phyloP scores from a whole-genome alignment of 2,797 vertebrate genomes.

The Orestias chungarensis region DNA sequence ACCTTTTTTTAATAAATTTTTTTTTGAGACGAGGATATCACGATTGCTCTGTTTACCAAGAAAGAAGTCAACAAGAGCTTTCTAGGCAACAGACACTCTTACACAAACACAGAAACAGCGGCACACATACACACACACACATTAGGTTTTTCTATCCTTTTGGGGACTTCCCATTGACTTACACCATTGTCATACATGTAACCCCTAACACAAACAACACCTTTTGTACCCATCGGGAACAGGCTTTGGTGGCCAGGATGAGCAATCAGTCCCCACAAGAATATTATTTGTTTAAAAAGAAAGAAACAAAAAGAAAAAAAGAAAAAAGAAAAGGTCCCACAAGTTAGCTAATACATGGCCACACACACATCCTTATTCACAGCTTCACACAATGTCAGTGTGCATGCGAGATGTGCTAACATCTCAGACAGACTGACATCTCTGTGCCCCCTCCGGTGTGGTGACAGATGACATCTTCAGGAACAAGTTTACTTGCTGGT shows the following conservation, averaged over 20 bases:
- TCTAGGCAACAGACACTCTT: constrained; percentile 50
- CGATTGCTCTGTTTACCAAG: constrained; percentile 63
- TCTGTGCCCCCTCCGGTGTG: constrained; percentile 41
- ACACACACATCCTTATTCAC: constrained; percentile 11
- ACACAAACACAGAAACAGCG: constrained; percentile 42
- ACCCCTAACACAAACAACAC: too few species aligned
- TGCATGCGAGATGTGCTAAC: constrained; percentile 49
- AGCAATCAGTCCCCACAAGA: too few species aligned
- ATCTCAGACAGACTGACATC: constrained; percentile 42
- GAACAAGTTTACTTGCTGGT: constrained; percentile 58
- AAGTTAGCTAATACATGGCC: too few species aligned
- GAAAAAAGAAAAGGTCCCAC: too few species aligned
- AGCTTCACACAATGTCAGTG: constrained; percentile 25
- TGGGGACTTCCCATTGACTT: too few species aligned
- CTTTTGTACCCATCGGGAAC: too few species aligned
- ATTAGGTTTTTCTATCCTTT: too few species aligned
- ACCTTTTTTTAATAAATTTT: too few species aligned
- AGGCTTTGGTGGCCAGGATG: too few species aligned
- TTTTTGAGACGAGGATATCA: constrained; percentile 56
- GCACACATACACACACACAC: constrained; percentile 9
- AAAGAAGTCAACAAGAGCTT: constrained; percentile 60
- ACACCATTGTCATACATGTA: too few species aligned
- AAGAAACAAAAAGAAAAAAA: too few species aligned
- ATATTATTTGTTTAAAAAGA: too few species aligned
- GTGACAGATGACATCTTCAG: constrained; percentile 59